Percentiles rank a stretch among this genome's conserved stretches.
Conservation (phyloP, 2,888 invertebrate genomes). For the Spilosoma lubricipeda region DNA sequence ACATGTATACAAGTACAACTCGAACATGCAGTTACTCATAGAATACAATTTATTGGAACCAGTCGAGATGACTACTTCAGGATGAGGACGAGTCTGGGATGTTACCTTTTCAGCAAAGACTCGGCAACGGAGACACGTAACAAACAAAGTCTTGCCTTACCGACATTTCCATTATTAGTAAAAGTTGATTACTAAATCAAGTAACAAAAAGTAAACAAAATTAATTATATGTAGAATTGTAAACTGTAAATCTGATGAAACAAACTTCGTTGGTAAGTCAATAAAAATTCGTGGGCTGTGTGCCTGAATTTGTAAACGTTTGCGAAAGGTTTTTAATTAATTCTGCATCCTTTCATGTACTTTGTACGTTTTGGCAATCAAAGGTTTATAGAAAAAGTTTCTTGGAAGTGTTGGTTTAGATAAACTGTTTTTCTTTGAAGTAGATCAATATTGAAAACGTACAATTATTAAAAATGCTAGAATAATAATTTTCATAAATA, state of each 20-base stretch:
- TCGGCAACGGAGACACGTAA: not conserved
- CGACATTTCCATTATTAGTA: not conserved
- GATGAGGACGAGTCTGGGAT: not conserved
- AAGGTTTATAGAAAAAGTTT: not conserved
- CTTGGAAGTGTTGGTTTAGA: slow-evolving; percentile 3
- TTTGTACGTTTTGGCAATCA: slow-evolving; percentile 20
- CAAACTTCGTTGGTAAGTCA: slow-evolving; percentile 43
- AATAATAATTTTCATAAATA: too few relatives aligned
- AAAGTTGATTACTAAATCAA: slow-evolving; percentile 6
- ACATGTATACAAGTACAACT: not conserved
- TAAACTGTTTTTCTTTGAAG: not conserved
- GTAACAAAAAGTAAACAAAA: slow-evolving; percentile 37
- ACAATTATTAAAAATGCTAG: not conserved
- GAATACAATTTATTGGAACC: not conserved
- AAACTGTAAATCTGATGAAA: slow-evolving; percentile 39
- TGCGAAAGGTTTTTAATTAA: slow-evolving; percentile 49
- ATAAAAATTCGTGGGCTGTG: slow-evolving; percentile 38
- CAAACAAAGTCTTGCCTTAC: not conserved
- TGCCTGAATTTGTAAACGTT: slow-evolving; percentile 16
- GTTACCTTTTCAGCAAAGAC: not conserved
- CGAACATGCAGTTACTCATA: not conserved
- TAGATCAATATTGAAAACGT: not conserved
- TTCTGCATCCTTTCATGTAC: slow-evolving; percentile 40
- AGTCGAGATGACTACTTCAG: not conserved
- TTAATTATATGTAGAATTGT: slow-evolving; percentile 44